phyloP scores from a whole-genome alignment of 2,888 invertebrate genomes.

The Cyrtodaria siliqua region DNA sequence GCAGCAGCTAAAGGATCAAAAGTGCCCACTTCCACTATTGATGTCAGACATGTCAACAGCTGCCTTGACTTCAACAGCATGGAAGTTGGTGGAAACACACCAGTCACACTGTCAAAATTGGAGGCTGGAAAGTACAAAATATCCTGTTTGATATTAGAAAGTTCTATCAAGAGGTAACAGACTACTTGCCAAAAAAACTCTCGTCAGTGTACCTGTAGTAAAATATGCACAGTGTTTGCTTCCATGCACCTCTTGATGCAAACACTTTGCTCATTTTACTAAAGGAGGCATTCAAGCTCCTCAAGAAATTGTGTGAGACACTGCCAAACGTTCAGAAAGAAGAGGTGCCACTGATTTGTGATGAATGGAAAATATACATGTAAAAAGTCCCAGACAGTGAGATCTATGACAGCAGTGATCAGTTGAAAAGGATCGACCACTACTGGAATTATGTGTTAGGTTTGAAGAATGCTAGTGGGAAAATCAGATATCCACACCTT shows the following conservation, averaged over 20 bases:
- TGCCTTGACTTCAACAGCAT: neutral
- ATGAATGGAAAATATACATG: too few relatives aligned
- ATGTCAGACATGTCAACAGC: conserved; percentile 2
- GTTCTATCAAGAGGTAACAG: neutral
- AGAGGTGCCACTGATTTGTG: too few relatives aligned
- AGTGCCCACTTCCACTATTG: neutral
- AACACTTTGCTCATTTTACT: too few relatives aligned
- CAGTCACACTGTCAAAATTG: neutral
- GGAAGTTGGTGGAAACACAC: neutral
- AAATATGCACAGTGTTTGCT: too few relatives aligned
- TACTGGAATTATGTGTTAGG: neutral
- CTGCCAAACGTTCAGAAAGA: too few relatives aligned
- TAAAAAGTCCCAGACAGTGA: too few relatives aligned
- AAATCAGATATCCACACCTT: neutral
- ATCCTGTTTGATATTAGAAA: neutral
- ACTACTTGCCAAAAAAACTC: neutral
- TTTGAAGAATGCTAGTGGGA: neutral
- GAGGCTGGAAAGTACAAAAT: neutral
- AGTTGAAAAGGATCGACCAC: neutral
- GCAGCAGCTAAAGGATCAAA: neutral
- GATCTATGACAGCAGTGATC: neutral
- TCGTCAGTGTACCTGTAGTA: too few relatives aligned
- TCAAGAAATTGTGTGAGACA: too few relatives aligned
- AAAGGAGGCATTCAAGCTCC: too few relatives aligned
- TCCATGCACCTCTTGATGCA: too few relatives aligned